Base-by-base conservation (phyloP, 2,113 vertebrate genomes). In the Suricata suricatta region DNA sequence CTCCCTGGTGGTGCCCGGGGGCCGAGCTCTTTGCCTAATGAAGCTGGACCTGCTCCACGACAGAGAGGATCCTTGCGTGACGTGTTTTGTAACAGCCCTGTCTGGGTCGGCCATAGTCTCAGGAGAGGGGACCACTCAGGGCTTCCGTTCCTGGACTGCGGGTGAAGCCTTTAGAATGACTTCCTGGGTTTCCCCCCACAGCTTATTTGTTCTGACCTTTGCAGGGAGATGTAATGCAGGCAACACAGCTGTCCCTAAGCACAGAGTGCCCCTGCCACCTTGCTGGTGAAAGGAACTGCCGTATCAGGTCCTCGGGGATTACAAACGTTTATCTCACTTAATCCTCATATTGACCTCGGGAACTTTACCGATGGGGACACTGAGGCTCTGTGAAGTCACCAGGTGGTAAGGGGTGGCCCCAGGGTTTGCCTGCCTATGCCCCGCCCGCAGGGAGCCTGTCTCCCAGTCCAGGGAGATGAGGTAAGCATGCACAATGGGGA, bases 261-360 rank as follows among this genome's bases (percentile, higher is more conserved):
- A 16, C 38, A 0, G 21, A 41, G 16, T 16, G 17, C 9, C 27
- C 27, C 29, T 1, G 3, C 38, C 33, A 8, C 60, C 17, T 0
- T 1, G 15, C 63, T 41, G 16, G 9, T 5, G 33, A 41, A 41
- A 66, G 76, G 41, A 50, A 1, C n/a, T 38, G 47, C 47, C 3
- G 0, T 2, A 13, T 31, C n/a, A 15, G 63, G 23, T 21, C 15
- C 66, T 84, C 0, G 0, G 52, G 57, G 31, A 50, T n/a, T 27
- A 17, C 23, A 15, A 15, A 25, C 1, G 1, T 57, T 8, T 7
- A 14, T 47, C 25, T 50, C 27, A 38, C 68, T 86, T 82, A 47
- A 19, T 69, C 29, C 57, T 94, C 33, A 17, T 10, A 2, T 12
- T 4, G 8, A 15, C 9, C 33, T 23, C 29, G 54, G 31, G 68